Evolutionary conservation across 2,888 invertebrate species (phyloP), one percentile per base, ranked within the genome.

Genomic region (Caenorhabditis uteleia): DNA sequence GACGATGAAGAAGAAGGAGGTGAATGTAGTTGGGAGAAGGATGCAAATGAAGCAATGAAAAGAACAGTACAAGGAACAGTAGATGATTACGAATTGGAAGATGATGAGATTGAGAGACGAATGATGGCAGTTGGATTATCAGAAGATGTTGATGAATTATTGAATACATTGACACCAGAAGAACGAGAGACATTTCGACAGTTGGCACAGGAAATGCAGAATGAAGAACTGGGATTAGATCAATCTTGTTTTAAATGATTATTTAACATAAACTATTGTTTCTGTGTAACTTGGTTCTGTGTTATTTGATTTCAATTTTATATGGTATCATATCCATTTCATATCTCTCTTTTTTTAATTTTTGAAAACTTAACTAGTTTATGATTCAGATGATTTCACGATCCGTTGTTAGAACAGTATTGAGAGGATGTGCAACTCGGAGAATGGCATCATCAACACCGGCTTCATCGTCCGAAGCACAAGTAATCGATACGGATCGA

Each of bases 21-120:
- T n/a, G 50, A 50, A 20, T 7, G 20, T 18, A 46, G 51, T 26
- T 57, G 51, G 56, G 46, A 55, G 14, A 26, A 33, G 38, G 50
- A 55, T 16, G 49, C 49, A 10, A 66, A 70, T 10, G 59, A 69
- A 34, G 65, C 67, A 20, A 49, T 74, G 46, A 61, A 69, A 39
- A 61, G 58, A 46, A 68, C 62, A 25, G 66, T 74, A 6, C 54
- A 58, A 45, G 53, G 26, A 3, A 68, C 74, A 23, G 56, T 74
- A 34, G 60, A 59, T 7, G 74, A 70, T n/a, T 74, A 74, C 44
- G 70, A 60, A 12, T 33, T 68, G 40, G 70, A 74, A 18, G 74
- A 74, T 20, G 65, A 36, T 10, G 74, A 74, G 20, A 25, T 70
- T 16, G 70, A 70, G 7, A 42, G 65, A 14, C 40, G 56, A 38